A percentile compares a stretch with the other conserved stretches of the same genome.
These are phyloP conservation scores for Lagodon rhomboides DNA, from an alignment of 2,797 vertebrate genomes.

Conservation along the genomic window DNA sequence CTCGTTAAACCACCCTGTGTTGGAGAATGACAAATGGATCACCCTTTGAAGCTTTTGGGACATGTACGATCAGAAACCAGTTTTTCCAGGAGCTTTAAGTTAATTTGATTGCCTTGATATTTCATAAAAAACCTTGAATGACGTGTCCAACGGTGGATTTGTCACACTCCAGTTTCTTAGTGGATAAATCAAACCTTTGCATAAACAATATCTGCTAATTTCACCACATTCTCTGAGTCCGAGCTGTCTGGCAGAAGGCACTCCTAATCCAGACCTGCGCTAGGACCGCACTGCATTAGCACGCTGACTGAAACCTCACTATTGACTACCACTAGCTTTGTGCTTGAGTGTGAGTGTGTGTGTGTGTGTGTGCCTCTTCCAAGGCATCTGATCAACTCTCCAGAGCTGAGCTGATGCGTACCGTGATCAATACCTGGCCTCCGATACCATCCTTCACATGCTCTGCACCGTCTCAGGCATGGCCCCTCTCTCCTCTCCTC, in stretches of 20 bases:
- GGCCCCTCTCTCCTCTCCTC: slow-evolving; percentile 31
- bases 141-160: not conserved
- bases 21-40: too few species aligned
- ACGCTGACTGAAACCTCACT: slow-evolving; percentile 52
- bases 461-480: slow-evolving; percentile 52
- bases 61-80: not conserved
- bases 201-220: not conserved
- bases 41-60: too few species aligned
- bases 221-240: not conserved
- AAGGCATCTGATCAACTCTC: slow-evolving; percentile 72
- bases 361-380: slow-evolving; percentile 49
- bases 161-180: not conserved
- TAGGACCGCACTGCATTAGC: slow-evolving; percentile 51
- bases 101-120: not conserved
- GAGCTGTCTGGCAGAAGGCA: slow-evolving; percentile 7
- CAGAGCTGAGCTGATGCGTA: slow-evolving; percentile 62
- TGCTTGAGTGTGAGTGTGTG: slow-evolving; percentile 12
- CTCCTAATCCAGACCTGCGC: slow-evolving; percentile 31
- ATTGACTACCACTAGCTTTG: slow-evolving; percentile 48
- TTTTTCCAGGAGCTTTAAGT: not conserved
- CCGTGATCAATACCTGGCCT: slow-evolving; percentile 69
- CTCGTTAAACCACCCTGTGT: too few species aligned
- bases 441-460: slow-evolving; percentile 58
- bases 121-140: not conserved
- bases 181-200: not conserved